Conservation (phyloP, 2,888 invertebrate genomes). For the Acheta domesticus region DNA sequence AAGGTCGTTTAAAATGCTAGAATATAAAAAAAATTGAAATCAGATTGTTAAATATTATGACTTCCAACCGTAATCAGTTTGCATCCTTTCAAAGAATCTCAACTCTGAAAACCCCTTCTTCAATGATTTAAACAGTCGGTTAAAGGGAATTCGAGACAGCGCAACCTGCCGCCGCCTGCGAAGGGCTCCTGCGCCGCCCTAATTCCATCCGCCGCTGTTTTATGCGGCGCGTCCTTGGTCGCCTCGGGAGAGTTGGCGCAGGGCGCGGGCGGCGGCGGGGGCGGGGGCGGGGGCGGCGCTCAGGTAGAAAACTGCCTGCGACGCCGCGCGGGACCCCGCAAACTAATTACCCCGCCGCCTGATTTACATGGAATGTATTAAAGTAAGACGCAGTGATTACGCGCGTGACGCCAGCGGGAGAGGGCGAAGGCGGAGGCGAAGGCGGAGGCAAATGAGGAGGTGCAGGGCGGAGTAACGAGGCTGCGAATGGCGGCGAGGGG, state of each 20-base stretch:
- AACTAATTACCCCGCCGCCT: not conserved
- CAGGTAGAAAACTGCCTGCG: conserved; percentile 18
- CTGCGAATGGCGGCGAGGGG: not conserved
- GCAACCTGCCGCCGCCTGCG: no score
- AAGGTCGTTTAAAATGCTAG: no score
- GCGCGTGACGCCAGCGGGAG: not conserved
- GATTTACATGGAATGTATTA: conserved; percentile 18
- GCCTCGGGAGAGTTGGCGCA: not conserved
- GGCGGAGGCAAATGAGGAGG: not conserved
- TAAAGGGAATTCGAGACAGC: no score
- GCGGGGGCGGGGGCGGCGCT: not conserved
- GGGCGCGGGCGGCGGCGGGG: not conserved
- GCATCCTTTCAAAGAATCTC: no score
- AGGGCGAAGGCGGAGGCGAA: not conserved
- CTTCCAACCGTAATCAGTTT: no score
- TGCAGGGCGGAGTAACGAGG: not conserved
- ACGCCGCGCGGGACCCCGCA: conserved; percentile 7
- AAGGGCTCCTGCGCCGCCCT: no score
- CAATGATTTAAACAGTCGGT: no score
- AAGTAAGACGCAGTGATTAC: conserved; percentile 2
- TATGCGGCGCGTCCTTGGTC: not conserved
- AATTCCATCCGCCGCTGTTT: no score
- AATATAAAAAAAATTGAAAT: no score
- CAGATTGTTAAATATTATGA: no score
- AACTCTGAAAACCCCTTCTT: no score